Percentiles rank a stretch among this genome's conserved stretches.
Conservation (phyloP, 2,888 invertebrate genomes). For the Cancer borealis region DNA sequence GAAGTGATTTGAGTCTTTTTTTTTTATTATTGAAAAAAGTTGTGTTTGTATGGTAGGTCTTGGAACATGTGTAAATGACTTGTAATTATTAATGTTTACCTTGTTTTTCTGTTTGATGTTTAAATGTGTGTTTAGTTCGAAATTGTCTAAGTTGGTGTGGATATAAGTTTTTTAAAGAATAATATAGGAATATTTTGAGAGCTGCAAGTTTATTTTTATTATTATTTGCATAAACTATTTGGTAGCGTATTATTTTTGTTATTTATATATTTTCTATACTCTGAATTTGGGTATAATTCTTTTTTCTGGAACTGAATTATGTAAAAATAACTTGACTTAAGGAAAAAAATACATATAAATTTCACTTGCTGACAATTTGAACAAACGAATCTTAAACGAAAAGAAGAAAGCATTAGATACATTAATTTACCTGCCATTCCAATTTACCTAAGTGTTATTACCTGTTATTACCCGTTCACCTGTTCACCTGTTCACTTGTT, state of each 20-base stretch:
- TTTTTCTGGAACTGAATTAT: no score
- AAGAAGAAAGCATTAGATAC: not conserved
- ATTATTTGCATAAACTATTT: no score
- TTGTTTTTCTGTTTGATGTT: not conserved
- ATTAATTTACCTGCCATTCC: not conserved
- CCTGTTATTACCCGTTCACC: constrained; percentile 30
- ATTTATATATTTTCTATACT: not conserved
- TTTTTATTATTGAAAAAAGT: not conserved
- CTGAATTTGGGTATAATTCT: not conserved
- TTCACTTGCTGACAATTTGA: not conserved
- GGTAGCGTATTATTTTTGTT: no score
- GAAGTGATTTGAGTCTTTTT: not conserved
- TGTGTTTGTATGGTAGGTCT: not conserved
- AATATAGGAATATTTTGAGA: no score
- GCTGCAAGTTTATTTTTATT: no score
- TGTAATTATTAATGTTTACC: not conserved
- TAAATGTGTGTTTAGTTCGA: not conserved
- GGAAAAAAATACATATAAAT: not conserved
- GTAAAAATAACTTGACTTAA: not conserved
- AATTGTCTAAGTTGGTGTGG: not conserved
- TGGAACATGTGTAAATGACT: not conserved
- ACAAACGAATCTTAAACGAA: not conserved
- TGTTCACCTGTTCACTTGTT: not conserved
- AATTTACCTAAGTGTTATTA: not conserved
- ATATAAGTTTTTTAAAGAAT: not conserved